Evolutionary conservation across 2,797 vertebrate genomes (phyloP), one percentile per base, ranked within the genome.

Genomic region (Danio aesculapii): DNA sequence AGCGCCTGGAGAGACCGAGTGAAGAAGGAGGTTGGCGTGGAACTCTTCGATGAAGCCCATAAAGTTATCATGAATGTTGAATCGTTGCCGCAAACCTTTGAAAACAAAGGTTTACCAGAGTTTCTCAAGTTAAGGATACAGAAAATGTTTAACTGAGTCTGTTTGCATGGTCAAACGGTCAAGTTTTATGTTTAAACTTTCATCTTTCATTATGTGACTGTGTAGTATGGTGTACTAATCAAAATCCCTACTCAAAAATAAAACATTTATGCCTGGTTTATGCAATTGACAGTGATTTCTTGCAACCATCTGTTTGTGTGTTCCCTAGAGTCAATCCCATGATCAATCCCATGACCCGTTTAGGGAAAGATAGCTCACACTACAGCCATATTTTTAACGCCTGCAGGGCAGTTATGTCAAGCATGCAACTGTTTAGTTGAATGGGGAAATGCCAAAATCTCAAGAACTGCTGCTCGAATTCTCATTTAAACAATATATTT

Each of bases 41-140:
- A 90, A 69, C 92, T 96, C 21, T 96, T 96, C 49, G 91, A 88
- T 44, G 95, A 97, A 43, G 93, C 94, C 14, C 96, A 96, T 0
- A 49, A 91, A 39, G 6, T 8, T 13, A 88, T 96, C 81, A 43
- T 94, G 73, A 75, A 81, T 44, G 19, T 70, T 16, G 44, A 69
- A 41, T 7, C n/a, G 9, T 43, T 84, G 8, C 43, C 71, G 17
- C 75, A 86, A 39, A 79, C 30, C 13, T 68, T 86, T 62, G 79
- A 84, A 49, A 62, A 59, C 4, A 76, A 79, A 13, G 78, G 64
- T 43, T 12, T 86, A 55, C 85, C 83, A 14, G 82, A 84, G 19
- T 55, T 82, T 47, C 19, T 84, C 14, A 86, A 86, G 44, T 16
- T 70, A 17, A 64, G 1, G 14, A 0, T 84, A 6, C 66, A 59